phyloP scores from a whole-genome alignment of 2,888 invertebrate species.

The Plagodis dolabraria region DNA sequence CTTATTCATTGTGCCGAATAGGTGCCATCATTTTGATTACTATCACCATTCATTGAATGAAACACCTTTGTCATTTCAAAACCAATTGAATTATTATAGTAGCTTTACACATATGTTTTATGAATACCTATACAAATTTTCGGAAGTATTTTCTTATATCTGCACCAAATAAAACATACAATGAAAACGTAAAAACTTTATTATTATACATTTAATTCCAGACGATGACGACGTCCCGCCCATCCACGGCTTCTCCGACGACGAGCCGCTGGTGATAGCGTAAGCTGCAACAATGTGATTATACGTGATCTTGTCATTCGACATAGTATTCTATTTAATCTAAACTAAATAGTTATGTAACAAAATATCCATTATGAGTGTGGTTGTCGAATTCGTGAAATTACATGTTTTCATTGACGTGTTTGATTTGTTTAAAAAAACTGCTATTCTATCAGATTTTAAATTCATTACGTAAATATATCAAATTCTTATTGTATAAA shows the following conservation, averaged over 20 bases:
- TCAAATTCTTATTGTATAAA: too few relatives aligned
- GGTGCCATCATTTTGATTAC: too few relatives aligned
- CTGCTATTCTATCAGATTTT: too few relatives aligned
- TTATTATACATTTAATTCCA: constrained; percentile 45
- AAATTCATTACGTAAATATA: too few relatives aligned
- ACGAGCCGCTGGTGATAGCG: constrained; percentile 96
- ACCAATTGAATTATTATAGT: too few relatives aligned
- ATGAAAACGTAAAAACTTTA: constrained; percentile 5
- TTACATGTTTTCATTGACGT: not conserved
- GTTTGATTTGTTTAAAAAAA: not conserved
- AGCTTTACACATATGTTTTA: too few relatives aligned
- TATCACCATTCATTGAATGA: too few relatives aligned
- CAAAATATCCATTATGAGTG: constrained; percentile 16
- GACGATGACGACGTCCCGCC: constrained; percentile 95
- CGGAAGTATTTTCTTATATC: too few relatives aligned
- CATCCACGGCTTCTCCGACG: constrained; percentile 96
- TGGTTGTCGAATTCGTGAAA: constrained; percentile 21
- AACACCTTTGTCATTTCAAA: too few relatives aligned
- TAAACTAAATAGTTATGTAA: not conserved
- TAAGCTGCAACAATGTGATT: constrained; percentile 76
- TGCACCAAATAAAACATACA: not conserved
- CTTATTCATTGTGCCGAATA: too few relatives aligned
- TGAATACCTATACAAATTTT: too few relatives aligned
- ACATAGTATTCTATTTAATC: constrained; percentile 59
- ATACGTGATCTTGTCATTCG: constrained; percentile 67